Base-by-base conservation (phyloP, 1,140 invertebrate species). In the Brachystomella parvula region DNA sequence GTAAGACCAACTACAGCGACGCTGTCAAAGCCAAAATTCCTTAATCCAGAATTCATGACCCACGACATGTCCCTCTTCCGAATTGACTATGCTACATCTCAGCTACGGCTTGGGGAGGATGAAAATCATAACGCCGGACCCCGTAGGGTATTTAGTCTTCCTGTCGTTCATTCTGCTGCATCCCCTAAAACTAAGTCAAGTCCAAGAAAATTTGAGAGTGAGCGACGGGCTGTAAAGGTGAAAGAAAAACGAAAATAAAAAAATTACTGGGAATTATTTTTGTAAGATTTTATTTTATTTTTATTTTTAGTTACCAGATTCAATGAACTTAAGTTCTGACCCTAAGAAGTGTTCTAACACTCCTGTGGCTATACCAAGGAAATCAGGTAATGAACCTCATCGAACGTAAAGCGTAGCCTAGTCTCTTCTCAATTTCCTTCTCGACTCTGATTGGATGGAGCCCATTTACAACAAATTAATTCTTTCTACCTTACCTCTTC, bases 31-130 rank as follows among this genome's bases (percentile, higher is more conserved):
- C 71, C 71, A 24, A 61, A 68, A 64, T 65, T 72, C 61, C 60
- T 74, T 15, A 69, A 72, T 66, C 63, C 64, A 17, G 70, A 73
- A 17, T 72, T 62, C 33, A 72, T 69, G 19, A 67, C 67, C 19
- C 65, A 71, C 66, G 72, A 73, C 65, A 70, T 73, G 70, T 68
- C 70, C 26, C 47, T 71, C 32, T 72, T 67, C 17, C 63, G 68
- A 1, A 67, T 70, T 49, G 70, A 72, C 58, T 69, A 72, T 53
- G 31, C 67, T 12, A 47, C 49, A 15, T 15, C 49, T 3, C 49
- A 53, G 6, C 49, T 53, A 6, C 12, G 49, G 21, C 49, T 53
- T 24, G 24, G 3, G 12, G 49, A 53, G 12, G 49, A 53, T 53
- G 49, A 53, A 24, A 53, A 53, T 24, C 49, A 53, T 9, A 53